phyloP scores from a whole-genome alignment of 2,113 vertebrate species.

The Tragelaphus buxtoni region DNA sequence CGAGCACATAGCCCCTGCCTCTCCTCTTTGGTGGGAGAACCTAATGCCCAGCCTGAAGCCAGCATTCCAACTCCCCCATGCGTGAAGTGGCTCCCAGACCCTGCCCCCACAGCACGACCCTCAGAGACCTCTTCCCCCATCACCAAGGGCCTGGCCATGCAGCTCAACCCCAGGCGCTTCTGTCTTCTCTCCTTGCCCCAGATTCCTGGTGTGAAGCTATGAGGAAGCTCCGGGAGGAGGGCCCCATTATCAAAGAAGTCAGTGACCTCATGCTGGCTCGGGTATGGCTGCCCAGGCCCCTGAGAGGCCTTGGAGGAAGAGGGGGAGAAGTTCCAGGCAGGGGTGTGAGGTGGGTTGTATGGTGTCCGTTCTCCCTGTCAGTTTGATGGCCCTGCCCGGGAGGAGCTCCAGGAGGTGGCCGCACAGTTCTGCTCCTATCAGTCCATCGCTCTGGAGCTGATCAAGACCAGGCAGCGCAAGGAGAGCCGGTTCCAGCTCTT shows the following conservation, averaged over 20 bases:
- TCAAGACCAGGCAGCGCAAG: conserved; percentile 94
- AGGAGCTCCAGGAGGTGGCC: conserved; percentile 90
- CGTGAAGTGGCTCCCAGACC: background rate
- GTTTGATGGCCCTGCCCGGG: conserved; percentile 89
- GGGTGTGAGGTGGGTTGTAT: fast-evolving
- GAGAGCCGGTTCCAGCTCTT: conserved; percentile 90
- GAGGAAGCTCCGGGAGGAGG: conserved; percentile 88
- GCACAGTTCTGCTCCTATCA: conserved; percentile 92
- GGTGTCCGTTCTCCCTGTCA: conserved; percentile 40
- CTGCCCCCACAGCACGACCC: background rate
- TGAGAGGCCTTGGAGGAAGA: background rate
- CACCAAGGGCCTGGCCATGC: background rate
- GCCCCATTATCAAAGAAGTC: conserved; percentile 88
- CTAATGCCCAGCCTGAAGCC: background rate
- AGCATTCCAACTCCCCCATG: background rate
- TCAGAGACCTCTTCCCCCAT: background rate
- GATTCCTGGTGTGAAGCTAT: conserved; percentile 91
- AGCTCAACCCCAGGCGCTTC: background rate
- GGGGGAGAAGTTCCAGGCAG: background rate
- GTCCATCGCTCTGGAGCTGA: conserved; percentile 90
- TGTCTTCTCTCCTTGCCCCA: conserved; percentile 56
- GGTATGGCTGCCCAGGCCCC: conserved; percentile 76
- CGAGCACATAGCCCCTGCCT: too few relatives aligned
- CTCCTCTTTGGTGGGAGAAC: background rate
- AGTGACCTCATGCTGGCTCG: conserved; percentile 91